Percentiles rank a stretch among this genome's conserved stretches.
Evolutionary conservation across 2,797 vertebrate genomes (phyloP).

Genomic region (Eutrigla gurnardus): DNA sequence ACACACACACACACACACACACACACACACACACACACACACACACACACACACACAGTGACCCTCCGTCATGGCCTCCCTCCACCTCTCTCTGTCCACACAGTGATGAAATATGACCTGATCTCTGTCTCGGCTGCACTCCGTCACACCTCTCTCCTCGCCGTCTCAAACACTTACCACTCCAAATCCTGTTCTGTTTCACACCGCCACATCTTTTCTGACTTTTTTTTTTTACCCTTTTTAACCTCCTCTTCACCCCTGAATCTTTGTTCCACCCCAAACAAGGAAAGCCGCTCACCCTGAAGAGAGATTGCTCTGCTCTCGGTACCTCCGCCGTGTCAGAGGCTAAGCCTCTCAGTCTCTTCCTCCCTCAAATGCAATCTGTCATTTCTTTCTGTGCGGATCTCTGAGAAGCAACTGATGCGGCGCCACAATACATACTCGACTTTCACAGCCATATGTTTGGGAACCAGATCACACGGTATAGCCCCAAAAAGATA

Average conservation of each 20-base stretch:
- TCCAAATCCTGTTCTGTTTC: slow-evolving; percentile 44
- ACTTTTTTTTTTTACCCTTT: background rate
- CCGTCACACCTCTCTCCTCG: slow-evolving; percentile 26
- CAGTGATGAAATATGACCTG: slow-evolving; percentile 61
- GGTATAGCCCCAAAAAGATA: background rate
- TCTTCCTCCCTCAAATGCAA: slow-evolving; percentile 46
- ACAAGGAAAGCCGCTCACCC: slow-evolving; percentile 36
- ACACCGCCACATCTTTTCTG: background rate
- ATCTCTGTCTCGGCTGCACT: slow-evolving; percentile 46
- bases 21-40: background rate
- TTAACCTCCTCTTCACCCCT: background rate
- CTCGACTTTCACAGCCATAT: background rate
- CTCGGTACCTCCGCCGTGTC: slow-evolving; percentile 35
- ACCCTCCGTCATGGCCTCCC: slow-evolving; percentile 21
- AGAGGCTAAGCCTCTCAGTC: slow-evolving; percentile 55
- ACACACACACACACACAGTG: no score
- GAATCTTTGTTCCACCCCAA: slow-evolving; percentile 40
- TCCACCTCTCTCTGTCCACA: slow-evolving; percentile 30
- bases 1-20: no score
- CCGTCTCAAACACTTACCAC: slow-evolving; percentile 36
- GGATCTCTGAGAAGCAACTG: slow-evolving; percentile 27
- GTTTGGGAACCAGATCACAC: background rate
- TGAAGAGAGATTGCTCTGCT: slow-evolving; percentile 36
- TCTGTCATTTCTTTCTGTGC: slow-evolving; percentile 36
- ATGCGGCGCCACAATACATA: slow-evolving; percentile 6